Base-by-base conservation (phyloP, 2,797 vertebrate genomes). In the Gymnoscopelus microlampas region DNA sequence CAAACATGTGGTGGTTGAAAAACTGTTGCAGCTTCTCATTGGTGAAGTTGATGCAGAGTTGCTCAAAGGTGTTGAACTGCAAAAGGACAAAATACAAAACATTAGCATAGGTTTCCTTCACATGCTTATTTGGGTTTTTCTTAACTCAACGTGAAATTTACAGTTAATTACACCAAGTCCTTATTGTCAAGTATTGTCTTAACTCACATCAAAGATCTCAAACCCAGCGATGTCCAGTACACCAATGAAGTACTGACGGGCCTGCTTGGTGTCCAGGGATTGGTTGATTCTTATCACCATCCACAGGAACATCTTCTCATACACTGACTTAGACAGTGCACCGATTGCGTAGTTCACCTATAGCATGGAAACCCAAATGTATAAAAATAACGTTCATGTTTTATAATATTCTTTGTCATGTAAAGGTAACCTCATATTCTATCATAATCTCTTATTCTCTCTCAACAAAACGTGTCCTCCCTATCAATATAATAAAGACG, bases 241-340 rank as follows among this genome's bases (percentile, higher is more conserved):
- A 53, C 96, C 95, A 2, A 96, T 96, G 82, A 96, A 96, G 70
- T 95, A 95, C 85, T 96, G 95, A 5, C 95, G 90, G 10, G 94
- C 90, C 77, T 96, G 95, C 74, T 79, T 96, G 44, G 95, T 96
- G 79, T 96, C 95, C 83, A 96, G 77, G 32, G 95, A 94, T 59
- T 95, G 95, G 85, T 96, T 96, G 67, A 96, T 96, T 48, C 94
- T 93, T 12, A 95, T 24, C 1, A 96, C 95, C 95, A 96, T 96
- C 95, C 95, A 97, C 59, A 95, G 78, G 73, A 96, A 96, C 95
- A 96, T 95, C 76, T 93, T 96, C 80, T 96, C 95, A 8, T 96
- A 96, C 53, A 96, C 89, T 11, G 95, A 23, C 53, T 96, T 96
- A 3, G 93, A 79, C 68, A 96, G 86, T 0, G 96, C 95, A 8